Percentiles rank a stretch among this genome's conserved stretches.
These are phyloP conservation scores for Platygyra sinensis DNA, from an alignment of 64 coral and sea anemone genomes.

Conservation along the genomic window DNA sequence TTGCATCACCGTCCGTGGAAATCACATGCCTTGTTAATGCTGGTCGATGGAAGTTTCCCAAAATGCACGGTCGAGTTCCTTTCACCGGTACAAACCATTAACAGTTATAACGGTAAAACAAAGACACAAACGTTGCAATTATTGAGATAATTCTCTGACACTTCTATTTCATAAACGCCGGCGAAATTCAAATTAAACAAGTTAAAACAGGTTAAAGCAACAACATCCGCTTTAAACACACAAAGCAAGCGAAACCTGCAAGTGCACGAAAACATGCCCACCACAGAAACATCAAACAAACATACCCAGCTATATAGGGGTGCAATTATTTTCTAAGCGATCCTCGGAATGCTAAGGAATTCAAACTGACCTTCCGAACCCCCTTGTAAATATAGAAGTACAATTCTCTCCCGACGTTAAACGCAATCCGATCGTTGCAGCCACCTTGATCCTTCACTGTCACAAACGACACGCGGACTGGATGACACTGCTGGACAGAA, in stretches of 20 bases:
- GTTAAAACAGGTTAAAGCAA: neutral
- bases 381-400: constrained; percentile 99
- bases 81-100: neutral
- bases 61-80: neutral
- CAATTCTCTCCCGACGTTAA: constrained; percentile 99
- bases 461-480: constrained; percentile 95
- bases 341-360: neutral
- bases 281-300: neutral
- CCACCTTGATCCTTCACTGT: constrained; percentile 94
- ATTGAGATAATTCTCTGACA: neutral
- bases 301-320: neutral
- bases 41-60: too few relatives aligned
- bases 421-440: constrained; percentile 91
- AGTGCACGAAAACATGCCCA: neutral
- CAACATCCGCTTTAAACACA: neutral
- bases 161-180: neutral
- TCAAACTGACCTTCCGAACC: constrained; percentile 89
- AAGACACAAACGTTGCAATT: neutral
- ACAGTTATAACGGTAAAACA: neutral
- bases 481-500: constrained; percentile 91
- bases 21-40: too few relatives aligned
- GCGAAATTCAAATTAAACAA: neutral
- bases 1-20: too few relatives aligned
- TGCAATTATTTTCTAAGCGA: neutral
- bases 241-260: constrained; percentile 5